These are phyloP conservation scores for Nestor notabilis DNA, from an alignment of 2,113 vertebrate species.

Conservation along the genomic window DNA sequence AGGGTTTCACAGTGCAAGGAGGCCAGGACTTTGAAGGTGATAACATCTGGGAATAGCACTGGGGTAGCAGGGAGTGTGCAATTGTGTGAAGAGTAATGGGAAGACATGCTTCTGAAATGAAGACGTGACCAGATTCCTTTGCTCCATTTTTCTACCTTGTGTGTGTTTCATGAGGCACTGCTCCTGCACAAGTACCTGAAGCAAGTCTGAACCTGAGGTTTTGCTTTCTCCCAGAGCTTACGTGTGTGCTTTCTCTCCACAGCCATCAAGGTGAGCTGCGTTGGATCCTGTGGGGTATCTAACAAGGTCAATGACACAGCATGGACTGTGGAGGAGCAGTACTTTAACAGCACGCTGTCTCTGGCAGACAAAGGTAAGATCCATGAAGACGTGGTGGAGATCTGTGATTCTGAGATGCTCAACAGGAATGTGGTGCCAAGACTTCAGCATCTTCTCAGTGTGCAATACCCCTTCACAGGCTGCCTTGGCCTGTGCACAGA, in stretches of 20 bases:
- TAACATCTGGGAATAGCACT: not conserved
- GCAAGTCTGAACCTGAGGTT: not conserved
- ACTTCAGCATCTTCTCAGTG: rapidly evolving
- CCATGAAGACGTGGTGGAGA: not conserved
- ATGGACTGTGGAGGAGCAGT: constrained; percentile 88
- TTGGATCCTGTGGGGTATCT: constrained; percentile 89
- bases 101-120: not conserved
- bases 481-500: not conserved
- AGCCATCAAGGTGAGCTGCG: constrained; percentile 93
- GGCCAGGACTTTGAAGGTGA: not conserved
- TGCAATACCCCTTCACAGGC: not conserved
- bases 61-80: not conserved
- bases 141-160: not conserved
- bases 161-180: not conserved
- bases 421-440: not conserved
- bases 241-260: not conserved
- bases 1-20: not conserved
- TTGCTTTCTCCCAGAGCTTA: not conserved
- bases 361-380: constrained; percentile 90
- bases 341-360: constrained; percentile 88
- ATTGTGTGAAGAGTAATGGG: not conserved
- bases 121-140: not conserved
- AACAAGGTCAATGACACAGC: constrained; percentile 84
- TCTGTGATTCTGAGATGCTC: not conserved
- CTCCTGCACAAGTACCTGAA: not conserved